Evolutionary conservation across 37 sponge, comb jelly and placozoan genomes (phyloP).

Genomic region (Ephydatia muelleri): DNA sequence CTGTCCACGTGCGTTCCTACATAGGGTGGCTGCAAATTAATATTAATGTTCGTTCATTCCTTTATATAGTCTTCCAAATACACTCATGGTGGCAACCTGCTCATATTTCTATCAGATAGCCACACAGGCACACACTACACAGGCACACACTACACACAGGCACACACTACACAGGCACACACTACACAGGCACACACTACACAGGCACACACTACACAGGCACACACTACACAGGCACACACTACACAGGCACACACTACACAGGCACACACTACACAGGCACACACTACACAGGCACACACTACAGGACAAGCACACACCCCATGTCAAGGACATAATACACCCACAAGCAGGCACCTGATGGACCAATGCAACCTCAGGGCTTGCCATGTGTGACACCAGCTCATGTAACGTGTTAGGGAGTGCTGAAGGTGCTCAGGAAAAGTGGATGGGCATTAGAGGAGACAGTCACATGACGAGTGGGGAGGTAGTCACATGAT

Average conservation of each 20-base stretch:
- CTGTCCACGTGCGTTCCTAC: background rate
- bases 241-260: background rate
- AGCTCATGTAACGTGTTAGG: constrained; percentile 37
- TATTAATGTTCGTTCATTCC: background rate
- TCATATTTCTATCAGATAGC: background rate
- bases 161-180: background rate
- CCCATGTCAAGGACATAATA: background rate
- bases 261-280: background rate
- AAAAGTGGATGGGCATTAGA: background rate
- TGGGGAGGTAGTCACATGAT: background rate
- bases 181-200: background rate
- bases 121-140: background rate
- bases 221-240: background rate
- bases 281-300: background rate
- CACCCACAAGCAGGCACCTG: constrained; percentile 32
- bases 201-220: background rate
- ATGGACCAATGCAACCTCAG: constrained; percentile 51
- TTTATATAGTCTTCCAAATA: background rate
- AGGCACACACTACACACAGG: background rate
- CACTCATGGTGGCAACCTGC: background rate
- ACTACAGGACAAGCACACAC: background rate
- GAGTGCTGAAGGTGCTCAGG: constrained; percentile 25
- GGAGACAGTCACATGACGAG: no score
- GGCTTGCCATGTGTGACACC: background rate
- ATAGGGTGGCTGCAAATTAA: constrained; percentile 22